Evolutionary conservation across 2,113 vertebrate species (phyloP).

Genomic region (Sinocyclocheilus rhinocerous): DNA sequence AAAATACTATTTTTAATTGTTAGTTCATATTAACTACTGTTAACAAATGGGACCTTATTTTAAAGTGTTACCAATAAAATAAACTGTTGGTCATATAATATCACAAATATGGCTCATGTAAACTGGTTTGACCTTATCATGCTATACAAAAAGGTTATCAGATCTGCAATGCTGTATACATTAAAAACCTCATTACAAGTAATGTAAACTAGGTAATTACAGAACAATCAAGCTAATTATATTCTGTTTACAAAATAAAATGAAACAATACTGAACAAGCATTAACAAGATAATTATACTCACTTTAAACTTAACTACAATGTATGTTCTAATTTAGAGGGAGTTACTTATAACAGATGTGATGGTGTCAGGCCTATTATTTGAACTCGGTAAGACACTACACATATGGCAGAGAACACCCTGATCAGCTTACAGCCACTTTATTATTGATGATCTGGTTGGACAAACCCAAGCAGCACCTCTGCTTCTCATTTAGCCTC

Average conservation of each 20-base stretch:
- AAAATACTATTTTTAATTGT: neutral
- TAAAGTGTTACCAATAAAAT: neutral
- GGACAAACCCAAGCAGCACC: neutral
- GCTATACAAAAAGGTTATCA: neutral
- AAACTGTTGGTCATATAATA: neutral
- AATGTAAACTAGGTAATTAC: neutral
- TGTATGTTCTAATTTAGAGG: neutral
- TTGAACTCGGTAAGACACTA: neutral
- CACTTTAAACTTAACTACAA: neutral
- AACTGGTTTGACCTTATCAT: neutral
- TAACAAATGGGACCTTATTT: neutral
- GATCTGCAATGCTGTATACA: neutral
- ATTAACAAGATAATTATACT: neutral
- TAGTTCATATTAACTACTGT: neutral
- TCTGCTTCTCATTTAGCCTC: constrained; percentile 4
- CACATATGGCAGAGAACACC: constrained; percentile 38
- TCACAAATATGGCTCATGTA: neutral
- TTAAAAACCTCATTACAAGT: neutral
- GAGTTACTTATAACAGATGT: neutral
- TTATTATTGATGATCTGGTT: constrained; percentile 54
- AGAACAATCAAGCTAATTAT: neutral
- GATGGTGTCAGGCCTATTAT: constrained; percentile 1
- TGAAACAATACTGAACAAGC: neutral
- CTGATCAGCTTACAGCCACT: constrained; percentile 49
- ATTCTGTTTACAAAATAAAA: neutral